These are phyloP conservation scores for Automeris io DNA, from an alignment of 2,888 invertebrate species.

Conservation along the genomic window DNA sequence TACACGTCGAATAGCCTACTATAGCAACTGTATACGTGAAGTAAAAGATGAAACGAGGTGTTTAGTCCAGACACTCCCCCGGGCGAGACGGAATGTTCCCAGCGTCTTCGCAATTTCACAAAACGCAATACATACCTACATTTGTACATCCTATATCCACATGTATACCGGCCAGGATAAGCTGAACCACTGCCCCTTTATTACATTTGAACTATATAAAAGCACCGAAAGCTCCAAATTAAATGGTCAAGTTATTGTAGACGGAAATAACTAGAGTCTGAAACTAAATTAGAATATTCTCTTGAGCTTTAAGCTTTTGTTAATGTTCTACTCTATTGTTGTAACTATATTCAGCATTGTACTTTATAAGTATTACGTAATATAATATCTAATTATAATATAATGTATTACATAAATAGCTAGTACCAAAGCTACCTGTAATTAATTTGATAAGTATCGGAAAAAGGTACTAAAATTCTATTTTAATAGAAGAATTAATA, in stretches of 20 bases:
- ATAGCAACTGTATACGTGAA: constrained; percentile 17
- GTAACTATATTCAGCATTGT: not conserved
- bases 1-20: constrained; percentile 38
- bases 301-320: constrained; percentile 48
- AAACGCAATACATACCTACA: constrained; percentile 52
- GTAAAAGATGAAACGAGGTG: constrained; percentile 52
- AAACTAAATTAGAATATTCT: constrained; percentile 67
- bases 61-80: constrained; percentile 65
- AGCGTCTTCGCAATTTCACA: constrained; percentile 69
- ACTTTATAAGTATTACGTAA: too few species aligned
- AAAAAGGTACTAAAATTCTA: too few species aligned
- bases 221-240: constrained; percentile 33
- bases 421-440: too few species aligned
- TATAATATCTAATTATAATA: too few species aligned
- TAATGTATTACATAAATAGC: too few species aligned
- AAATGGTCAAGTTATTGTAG: constrained; percentile 41
- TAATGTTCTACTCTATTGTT: constrained; percentile 1
- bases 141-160: constrained; percentile 39
- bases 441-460: too few species aligned
- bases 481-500: too few species aligned
- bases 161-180: constrained; percentile 39
- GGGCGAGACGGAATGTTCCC: constrained; percentile 43
- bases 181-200: constrained; percentile 31
- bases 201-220: constrained; percentile 25
- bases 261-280: constrained; percentile 66